Conservation (phyloP, 2,888 invertebrate genomes). For the Ophion ellenae region DNA sequence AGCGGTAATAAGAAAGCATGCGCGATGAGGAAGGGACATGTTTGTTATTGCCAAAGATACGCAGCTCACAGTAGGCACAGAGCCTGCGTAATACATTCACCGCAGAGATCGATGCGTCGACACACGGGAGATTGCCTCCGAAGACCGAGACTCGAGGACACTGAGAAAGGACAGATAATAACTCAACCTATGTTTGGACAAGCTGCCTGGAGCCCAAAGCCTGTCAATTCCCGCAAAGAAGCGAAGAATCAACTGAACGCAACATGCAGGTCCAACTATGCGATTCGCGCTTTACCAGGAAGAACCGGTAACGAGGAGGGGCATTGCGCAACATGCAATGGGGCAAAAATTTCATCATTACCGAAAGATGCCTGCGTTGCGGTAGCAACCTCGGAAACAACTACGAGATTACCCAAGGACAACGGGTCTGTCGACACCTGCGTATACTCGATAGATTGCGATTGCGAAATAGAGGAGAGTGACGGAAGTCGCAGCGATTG, state of each 20-base stretch:
- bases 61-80: slow-evolving; percentile 62
- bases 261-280: slow-evolving; percentile 74
- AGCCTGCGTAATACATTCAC: slow-evolving; percentile 58
- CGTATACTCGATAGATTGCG: slow-evolving; percentile 65
- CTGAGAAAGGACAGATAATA: slow-evolving; percentile 48
- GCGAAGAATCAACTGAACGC: slow-evolving; percentile 80
- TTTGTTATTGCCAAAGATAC: slow-evolving; percentile 66
- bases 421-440: slow-evolving; percentile 6
- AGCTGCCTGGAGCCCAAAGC: slow-evolving; percentile 7
- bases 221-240: slow-evolving; percentile 75
- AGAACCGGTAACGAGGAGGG: background rate
- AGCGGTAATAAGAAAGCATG: slow-evolving; percentile 25
- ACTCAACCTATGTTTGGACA: slow-evolving; percentile 29
- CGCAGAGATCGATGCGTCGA: slow-evolving; percentile 15
- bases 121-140: slow-evolving; percentile 52
- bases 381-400: slow-evolving; percentile 3
- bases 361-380: slow-evolving; percentile 7
- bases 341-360: slow-evolving; percentile 57
- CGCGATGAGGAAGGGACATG: slow-evolving; percentile 27
- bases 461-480: slow-evolving; percentile 69
- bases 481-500: background rate
- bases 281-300: slow-evolving; percentile 46
- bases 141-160: background rate
- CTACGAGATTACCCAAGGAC: background rate
- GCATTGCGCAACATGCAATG: slow-evolving; percentile 54